A percentile compares a stretch with the other conserved stretches of the same genome.
phyloP scores from a whole-genome alignment of 1,140 invertebrate genomes.

The Bombus polaris region DNA sequence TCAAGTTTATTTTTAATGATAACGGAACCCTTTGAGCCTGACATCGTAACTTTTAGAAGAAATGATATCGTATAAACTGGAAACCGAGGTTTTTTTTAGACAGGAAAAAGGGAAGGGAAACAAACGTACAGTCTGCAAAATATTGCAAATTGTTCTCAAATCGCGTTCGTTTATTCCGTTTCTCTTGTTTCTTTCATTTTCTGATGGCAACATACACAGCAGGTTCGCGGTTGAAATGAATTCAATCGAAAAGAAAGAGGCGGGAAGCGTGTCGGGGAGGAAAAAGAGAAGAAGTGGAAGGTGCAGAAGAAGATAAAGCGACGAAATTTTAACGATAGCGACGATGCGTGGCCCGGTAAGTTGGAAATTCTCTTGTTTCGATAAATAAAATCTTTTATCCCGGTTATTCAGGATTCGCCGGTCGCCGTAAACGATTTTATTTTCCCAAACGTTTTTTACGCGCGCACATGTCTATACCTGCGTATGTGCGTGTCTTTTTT shows the following conservation, averaged over 20 bases:
- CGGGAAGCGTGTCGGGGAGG: background rate
- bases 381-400: slow-evolving; percentile 40
- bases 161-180: background rate
- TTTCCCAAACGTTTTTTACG: background rate
- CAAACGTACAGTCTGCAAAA: background rate
- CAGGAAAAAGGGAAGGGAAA: background rate
- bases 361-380: slow-evolving; percentile 11
- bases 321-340: slow-evolving; percentile 14
- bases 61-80: too few relatives aligned
- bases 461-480: background rate
- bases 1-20: background rate
- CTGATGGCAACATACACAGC: background rate
- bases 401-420: background rate
- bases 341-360: background rate
- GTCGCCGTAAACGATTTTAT: slow-evolving; percentile 7
- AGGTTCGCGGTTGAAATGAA: background rate
- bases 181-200: background rate
- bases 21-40: too few relatives aligned
- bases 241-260: background rate
- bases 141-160: background rate
- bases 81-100: background rate
- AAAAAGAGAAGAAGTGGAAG: background rate
- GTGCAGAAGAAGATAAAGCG: background rate
- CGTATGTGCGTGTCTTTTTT: background rate
- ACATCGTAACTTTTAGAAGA: too few relatives aligned